Evolutionary conservation across 2,888 invertebrate genomes (phyloP).

Genomic region (Coleophora deauratella): DNA sequence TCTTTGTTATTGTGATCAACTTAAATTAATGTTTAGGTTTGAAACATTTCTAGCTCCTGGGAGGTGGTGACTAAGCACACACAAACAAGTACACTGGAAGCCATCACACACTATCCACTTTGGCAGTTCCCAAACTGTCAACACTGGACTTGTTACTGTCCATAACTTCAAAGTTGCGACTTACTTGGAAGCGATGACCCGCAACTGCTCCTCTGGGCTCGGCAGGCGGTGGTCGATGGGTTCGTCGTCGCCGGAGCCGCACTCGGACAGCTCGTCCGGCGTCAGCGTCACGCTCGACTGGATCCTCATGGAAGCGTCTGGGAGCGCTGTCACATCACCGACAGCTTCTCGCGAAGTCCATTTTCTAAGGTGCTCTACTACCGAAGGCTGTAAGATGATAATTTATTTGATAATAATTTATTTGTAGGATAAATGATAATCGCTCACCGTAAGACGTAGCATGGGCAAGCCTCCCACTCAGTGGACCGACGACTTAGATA

Average conservation of each 20-base stretch:
- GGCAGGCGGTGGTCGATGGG: constrained; percentile 90
- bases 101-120: no score
- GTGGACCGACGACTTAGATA: no score
- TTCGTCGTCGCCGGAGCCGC: constrained; percentile 77
- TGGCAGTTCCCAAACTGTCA: no score
- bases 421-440: no score
- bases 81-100: background rate
- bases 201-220: constrained; percentile 89
- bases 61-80: background rate
- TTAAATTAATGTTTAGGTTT: background rate
- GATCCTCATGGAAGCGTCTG: constrained; percentile 85
- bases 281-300: constrained; percentile 64
- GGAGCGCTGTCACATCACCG: constrained; percentile 86
- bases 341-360: constrained; percentile 90
- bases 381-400: constrained; percentile 84
- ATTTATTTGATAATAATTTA: no score
- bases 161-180: no score
- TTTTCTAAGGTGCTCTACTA: constrained; percentile 84
- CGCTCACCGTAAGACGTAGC: no score
- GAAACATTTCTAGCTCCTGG: no score
- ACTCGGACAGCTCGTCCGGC: constrained; percentile 68
- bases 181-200: constrained; percentile 88
- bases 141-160: no score
- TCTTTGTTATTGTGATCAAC: background rate
- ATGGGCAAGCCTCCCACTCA: no score